A percentile compares a stretch with the other conserved stretches of the same genome.
phyloP scores from a whole-genome alignment of 2,113 vertebrate genomes.

The Pterocles gutturalis region DNA sequence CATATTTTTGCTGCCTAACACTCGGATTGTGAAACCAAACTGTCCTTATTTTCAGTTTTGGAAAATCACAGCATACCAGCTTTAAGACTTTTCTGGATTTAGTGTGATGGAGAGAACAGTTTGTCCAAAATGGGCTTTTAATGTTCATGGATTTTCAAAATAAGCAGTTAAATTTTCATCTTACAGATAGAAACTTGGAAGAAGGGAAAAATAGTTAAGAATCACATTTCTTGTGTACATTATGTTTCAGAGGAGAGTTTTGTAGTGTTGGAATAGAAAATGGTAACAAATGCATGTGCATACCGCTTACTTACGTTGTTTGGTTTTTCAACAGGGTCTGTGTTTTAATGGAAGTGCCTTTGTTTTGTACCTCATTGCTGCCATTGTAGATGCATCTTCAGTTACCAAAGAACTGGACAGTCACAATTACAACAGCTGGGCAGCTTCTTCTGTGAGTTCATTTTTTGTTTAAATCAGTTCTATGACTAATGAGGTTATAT shows the following conservation, averaged over 20 bases:
- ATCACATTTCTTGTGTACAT: not conserved
- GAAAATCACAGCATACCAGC: not conserved
- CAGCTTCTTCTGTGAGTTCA: constrained; percentile 88
- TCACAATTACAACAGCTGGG: constrained; percentile 94
- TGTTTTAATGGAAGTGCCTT: constrained; percentile 88
- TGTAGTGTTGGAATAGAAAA: not conserved
- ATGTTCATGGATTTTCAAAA: not conserved
- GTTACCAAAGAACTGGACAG: constrained; percentile 79
- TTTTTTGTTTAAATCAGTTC: not conserved
- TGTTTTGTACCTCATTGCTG: constrained; percentile 86
- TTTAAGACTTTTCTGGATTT: not conserved
- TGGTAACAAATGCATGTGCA: not conserved
- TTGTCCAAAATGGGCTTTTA: not conserved
- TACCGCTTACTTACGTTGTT: not conserved
- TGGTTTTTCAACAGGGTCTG: constrained; percentile 77
- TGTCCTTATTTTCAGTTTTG: not conserved
- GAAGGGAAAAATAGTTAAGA: not conserved
- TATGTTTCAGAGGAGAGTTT: not conserved
- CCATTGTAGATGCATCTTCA: constrained; percentile 82
- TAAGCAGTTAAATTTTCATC: not conserved
- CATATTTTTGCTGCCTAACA: not conserved
- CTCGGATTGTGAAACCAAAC: not conserved
- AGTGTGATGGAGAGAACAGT: not conserved
- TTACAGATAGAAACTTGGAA: not conserved
- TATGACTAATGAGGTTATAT: not conserved